Percentiles rank a stretch among this genome's conserved stretches.
These are phyloP conservation scores for Melolontha melolontha DNA, from an alignment of 2,888 invertebrate species.

Conservation along the genomic window DNA sequence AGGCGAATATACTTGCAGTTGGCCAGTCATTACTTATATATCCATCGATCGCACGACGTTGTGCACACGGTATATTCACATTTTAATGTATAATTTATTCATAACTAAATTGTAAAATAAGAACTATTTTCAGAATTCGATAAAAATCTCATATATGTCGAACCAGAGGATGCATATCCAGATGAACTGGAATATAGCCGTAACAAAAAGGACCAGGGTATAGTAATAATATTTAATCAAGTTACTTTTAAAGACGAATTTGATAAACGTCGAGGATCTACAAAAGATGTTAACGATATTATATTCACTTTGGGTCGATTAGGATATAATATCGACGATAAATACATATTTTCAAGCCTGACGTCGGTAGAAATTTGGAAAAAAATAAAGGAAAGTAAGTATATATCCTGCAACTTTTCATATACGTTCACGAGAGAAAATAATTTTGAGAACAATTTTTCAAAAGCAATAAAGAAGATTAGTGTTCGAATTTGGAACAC, in stretches of 20 bases:
- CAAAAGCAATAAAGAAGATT: too few species aligned
- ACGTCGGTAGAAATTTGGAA: slow-evolving; percentile 51
- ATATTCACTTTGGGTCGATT: slow-evolving; percentile 55
- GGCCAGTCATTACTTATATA: too few species aligned
- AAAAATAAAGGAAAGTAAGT: slow-evolving; percentile 45
- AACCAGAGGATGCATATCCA: neutral
- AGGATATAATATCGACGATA: slow-evolving; percentile 56
- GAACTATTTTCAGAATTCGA: neutral
- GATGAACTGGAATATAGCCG: slow-evolving; percentile 54
- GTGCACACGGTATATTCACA: too few species aligned
- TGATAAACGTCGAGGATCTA: slow-evolving; percentile 52
- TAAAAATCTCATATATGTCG: slow-evolving; percentile 14
- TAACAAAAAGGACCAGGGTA: slow-evolving; percentile 56
- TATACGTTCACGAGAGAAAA: too few species aligned
- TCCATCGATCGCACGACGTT: too few species aligned
- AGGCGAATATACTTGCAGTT: too few species aligned
- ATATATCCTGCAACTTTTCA: slow-evolving; percentile 21
- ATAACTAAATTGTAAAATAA: too few species aligned
- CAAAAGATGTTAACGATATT: slow-evolving; percentile 58
- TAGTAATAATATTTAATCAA: slow-evolving; percentile 57
- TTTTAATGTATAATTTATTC: too few species aligned
- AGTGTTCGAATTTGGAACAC: too few species aligned
- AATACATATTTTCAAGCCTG: slow-evolving; percentile 53
- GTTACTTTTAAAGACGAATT: slow-evolving; percentile 49
- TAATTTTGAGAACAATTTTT: too few species aligned